Conservation (phyloP, 2,113 vertebrate species). For the Datnioides undecimradiatus region DNA sequence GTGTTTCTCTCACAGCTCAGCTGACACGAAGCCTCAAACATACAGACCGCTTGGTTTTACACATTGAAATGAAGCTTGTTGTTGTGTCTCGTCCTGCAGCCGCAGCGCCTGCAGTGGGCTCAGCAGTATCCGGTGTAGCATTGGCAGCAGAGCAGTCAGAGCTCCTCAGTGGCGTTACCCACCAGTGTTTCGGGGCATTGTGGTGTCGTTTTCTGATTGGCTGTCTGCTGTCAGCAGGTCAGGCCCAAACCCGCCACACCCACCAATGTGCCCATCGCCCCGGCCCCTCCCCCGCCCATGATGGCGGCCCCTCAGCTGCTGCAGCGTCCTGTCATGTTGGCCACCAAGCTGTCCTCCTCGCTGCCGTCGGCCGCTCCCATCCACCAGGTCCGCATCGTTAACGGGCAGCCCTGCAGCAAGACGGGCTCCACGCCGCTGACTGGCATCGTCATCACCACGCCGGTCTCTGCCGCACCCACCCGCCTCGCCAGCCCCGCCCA, state of each 20-base stretch:
- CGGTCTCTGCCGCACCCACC: conserved; percentile 74
- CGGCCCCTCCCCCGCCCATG: conserved; percentile 96
- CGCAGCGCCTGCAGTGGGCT: too few species aligned
- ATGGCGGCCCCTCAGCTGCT: conserved; percentile 96
- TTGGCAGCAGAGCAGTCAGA: neutral
- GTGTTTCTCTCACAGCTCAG: too few species aligned
- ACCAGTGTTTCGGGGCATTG: neutral
- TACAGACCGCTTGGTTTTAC: too few species aligned
- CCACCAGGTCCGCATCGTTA: conserved; percentile 96
- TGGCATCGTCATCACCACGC: conserved; percentile 94
- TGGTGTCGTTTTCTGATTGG: conserved; percentile 34
- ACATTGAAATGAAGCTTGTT: too few species aligned
- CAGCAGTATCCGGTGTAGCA: too few species aligned
- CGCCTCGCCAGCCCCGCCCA: conserved; percentile 89
- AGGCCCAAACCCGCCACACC: conserved; percentile 92
- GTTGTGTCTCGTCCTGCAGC: too few species aligned
- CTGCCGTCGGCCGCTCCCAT: conserved; percentile 93
- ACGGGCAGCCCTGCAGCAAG: conserved; percentile 91
- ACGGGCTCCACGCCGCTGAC: conserved; percentile 86
- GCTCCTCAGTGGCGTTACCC: conserved; percentile 63
- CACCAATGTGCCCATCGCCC: conserved; percentile 96
- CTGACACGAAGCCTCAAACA: too few species aligned
- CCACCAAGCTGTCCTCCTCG: conserved; percentile 91
- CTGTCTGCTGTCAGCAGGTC: conserved; percentile 83
- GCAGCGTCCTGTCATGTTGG: conserved; percentile 95